Conservation (phyloP, 2,797 vertebrate genomes). For the Pseudomugil gertrudae region DNA sequence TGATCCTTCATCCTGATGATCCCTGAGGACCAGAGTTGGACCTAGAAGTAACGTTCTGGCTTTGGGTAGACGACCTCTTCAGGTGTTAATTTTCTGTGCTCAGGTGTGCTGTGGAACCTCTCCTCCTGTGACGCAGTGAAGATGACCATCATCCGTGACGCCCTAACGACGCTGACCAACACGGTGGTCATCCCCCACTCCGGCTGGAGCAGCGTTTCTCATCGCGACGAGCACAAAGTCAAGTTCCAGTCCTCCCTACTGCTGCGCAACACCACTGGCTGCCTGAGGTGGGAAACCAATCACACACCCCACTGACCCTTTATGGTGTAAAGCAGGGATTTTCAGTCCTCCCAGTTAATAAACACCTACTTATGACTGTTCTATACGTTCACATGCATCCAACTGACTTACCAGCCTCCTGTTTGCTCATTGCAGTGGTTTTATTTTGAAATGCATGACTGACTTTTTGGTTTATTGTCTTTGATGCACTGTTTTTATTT, state of each 20-base stretch:
- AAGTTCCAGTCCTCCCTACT: constrained; percentile 96
- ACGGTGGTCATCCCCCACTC: constrained; percentile 97
- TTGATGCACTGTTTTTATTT: constrained; percentile 5
- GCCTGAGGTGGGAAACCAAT: constrained; percentile 86
- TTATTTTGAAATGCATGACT: constrained; percentile 19
- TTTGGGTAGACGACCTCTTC: background rate
- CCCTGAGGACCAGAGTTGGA: too few species aligned
- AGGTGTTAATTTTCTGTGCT: background rate
- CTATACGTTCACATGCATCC: too few species aligned
- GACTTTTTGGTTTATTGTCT: constrained; percentile 41
- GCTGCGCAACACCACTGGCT: constrained; percentile 95
- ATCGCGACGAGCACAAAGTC: constrained; percentile 93
- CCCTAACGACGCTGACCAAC: constrained; percentile 91
- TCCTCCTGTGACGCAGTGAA: constrained; percentile 97
- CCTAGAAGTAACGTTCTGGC: too few species aligned
- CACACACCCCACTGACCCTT: background rate
- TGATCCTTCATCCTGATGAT: too few species aligned
- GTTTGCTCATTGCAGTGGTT: constrained; percentile 29
- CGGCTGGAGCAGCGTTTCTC: constrained; percentile 92
- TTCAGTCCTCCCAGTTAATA: too few species aligned
- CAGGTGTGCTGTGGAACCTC: constrained; percentile 98
- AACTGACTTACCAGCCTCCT: constrained; percentile 9
- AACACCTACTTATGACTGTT: too few species aligned
- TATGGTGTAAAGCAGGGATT: too few species aligned
- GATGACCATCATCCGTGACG: constrained; percentile 97